Evolutionary conservation across 2,113 vertebrate genomes (phyloP), one percentile per base, ranked within the genome.

Genomic region (Poeciliopsis prolifica): DNA sequence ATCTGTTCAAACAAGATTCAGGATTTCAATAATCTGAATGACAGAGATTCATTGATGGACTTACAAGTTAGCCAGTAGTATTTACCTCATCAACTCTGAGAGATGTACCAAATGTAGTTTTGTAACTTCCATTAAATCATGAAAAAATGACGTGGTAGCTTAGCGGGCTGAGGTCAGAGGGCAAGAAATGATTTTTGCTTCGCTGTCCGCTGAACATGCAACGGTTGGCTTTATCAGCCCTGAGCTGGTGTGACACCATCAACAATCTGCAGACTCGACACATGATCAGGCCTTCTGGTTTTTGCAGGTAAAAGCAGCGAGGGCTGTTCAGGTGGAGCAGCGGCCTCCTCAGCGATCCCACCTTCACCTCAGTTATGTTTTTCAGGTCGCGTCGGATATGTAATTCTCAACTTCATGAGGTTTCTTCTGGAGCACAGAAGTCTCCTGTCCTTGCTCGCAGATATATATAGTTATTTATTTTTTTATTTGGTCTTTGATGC

Each of bases 401-500:
- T n/a, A 58, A 42, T 71, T 14, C 67, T 60, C 69, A 71, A 51
- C 61, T 69, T 83, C 61, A 68, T 70, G 30, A 72, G 44, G 33
- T 61, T 72, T 29, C 54, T 71, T 35, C 24, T 2, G 37, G 58
- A 42, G 72, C 64, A 54, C 2, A 74, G 29, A 75, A 70, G 72
- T 75, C 44, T 28, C 26, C 42, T 73, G 83, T 35, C 63, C 29
- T 69, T 30, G 9, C 44, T 35, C 6, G 54, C 31, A 61, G 31
- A 82, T 54, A 35, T 40, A 15, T 30, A 64, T n/a, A 13, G 44
- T 83, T 75, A 37, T 80, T 77, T 70, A 14, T 42, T 42, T 1
- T 48, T 83, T 77, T 54, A n/a, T 69, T 82, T 62, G 51, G 22
- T 44, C 85, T 87, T 89, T 88, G 87, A 89, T 87, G 75, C 86